phyloP scores from a whole-genome alignment of 2,888 invertebrate species.

The Carabus problematicus region DNA sequence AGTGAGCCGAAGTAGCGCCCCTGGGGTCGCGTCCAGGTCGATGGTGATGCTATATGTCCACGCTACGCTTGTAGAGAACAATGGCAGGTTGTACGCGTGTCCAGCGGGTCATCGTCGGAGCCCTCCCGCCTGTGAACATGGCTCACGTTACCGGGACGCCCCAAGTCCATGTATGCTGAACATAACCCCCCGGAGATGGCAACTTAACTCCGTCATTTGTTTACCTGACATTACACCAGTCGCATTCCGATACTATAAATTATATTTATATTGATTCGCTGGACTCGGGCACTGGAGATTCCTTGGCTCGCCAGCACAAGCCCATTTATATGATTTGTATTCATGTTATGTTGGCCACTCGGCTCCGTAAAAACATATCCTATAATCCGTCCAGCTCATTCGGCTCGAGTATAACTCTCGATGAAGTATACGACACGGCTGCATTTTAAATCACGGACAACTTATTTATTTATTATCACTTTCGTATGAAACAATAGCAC shows the following conservation, averaged over 20 bases:
- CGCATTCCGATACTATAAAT: conserved; percentile 57
- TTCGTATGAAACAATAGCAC: too few species aligned
- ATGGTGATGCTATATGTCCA: too few species aligned
- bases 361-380: conserved; percentile 29
- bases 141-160: conserved; percentile 17
- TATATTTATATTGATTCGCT: conserved; percentile 54
- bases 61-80: background rate
- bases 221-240: conserved; percentile 52
- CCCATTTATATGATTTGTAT: conserved; percentile 36
- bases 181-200: conserved; percentile 47
- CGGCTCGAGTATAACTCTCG: background rate
- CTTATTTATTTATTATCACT: too few species aligned
- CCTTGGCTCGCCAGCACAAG: conserved; percentile 15
- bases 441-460: too few species aligned
- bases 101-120: conserved; percentile 15
- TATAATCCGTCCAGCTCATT: too few species aligned
- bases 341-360: conserved; percentile 33
- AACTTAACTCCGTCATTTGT: conserved; percentile 54
- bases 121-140: conserved; percentile 26
- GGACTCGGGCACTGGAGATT: conserved; percentile 9
- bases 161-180: conserved; percentile 13
- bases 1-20: too few species aligned
- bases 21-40: background rate
- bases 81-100: conserved; percentile 1
- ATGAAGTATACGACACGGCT: conserved; percentile 10